Base-by-base conservation (phyloP, 2,888 invertebrate genomes). In the Orchesellides sinensis region DNA sequence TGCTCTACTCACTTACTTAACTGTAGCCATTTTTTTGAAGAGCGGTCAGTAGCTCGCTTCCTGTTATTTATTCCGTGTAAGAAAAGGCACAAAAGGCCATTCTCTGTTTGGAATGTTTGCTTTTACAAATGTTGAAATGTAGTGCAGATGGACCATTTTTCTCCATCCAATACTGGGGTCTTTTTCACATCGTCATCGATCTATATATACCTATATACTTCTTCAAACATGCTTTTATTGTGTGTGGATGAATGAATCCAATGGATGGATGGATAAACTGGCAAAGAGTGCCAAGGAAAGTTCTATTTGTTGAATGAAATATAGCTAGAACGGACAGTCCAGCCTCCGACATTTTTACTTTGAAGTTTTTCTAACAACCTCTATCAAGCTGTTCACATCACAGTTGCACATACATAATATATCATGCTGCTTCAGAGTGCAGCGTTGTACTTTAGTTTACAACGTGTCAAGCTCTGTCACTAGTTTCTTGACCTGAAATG, bases 231-330 rank as follows among this genome's bases (percentile, higher is more conserved):
- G 23, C 8, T 27, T 49, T 69, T 52, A 23, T 69, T 54, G 27
- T 54, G 81, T 69, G 74, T 61, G 74, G 73, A 74, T 54, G 74
- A 68, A 73, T 81, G 54, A 69, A 81, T 80, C 73, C 72, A 56
- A 65, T 73, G 81, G 81, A 81, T 74, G 81, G 81, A 81, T 74
- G 81, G 81, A 81, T 74, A 68, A 81, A 81, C 81, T 81, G 56
- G 61, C 61, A 73, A 74, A 29, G 66, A 80, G 73, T 59, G 47
- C 59, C 6, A 68, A 27, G 68, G 29, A 78, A 73, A 80, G 73
- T 81, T 68, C 81, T 69, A 81, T 81, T 81, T 74, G 74, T 74
- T 81, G 81, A 81, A 81, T 81, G 81, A 81, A 74, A 74, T 81
- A 81, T 81, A 73, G 74, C 81, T 66, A 40, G 49, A 80, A 59